phyloP scores from a whole-genome alignment of 64 coral and sea anemone genomes.

The Acropora tenuis region DNA sequence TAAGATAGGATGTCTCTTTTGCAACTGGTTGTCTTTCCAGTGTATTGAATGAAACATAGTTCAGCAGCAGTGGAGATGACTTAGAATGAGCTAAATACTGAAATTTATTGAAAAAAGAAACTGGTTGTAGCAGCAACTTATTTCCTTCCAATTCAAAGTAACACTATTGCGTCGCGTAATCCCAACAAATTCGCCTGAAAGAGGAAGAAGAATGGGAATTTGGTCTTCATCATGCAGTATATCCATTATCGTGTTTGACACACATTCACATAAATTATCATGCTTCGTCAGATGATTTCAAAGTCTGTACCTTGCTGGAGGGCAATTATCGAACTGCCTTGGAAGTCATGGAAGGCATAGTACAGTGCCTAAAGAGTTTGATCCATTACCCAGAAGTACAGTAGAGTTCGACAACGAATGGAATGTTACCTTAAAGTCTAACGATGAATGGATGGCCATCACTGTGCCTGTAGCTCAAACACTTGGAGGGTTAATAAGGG shows the following conservation, averaged over 20 bases:
- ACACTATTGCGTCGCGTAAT: not conserved
- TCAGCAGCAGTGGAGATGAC: too few species aligned
- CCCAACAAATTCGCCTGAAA: conserved; percentile 2
- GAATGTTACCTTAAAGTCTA: not conserved
- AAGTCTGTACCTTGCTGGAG: conserved; percentile 14
- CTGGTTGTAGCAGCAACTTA: not conserved
- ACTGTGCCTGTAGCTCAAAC: not conserved
- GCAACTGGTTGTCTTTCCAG: too few species aligned
- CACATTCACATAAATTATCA: not conserved
- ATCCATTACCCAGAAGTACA: not conserved
- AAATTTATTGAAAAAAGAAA: not conserved
- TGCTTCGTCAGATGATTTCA: not conserved
- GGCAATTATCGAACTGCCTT: conserved; percentile 29
- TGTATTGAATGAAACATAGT: too few species aligned
- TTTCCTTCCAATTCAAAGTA: conserved; percentile 4
- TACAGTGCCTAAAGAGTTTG: not conserved
- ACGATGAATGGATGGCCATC: not conserved
- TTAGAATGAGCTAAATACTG: too few species aligned
- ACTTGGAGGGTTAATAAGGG: conserved; percentile 2
- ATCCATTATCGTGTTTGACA: conserved; percentile 21
- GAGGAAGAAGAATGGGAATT: not conserved
- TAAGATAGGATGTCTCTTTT: too few species aligned
- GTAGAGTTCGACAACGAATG: not conserved
- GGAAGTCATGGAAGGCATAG: not conserved
- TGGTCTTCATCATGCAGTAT: not conserved